Evolutionary conservation across 1,140 invertebrate genomes (phyloP).

Genomic region (Sitophilus oryzae): DNA sequence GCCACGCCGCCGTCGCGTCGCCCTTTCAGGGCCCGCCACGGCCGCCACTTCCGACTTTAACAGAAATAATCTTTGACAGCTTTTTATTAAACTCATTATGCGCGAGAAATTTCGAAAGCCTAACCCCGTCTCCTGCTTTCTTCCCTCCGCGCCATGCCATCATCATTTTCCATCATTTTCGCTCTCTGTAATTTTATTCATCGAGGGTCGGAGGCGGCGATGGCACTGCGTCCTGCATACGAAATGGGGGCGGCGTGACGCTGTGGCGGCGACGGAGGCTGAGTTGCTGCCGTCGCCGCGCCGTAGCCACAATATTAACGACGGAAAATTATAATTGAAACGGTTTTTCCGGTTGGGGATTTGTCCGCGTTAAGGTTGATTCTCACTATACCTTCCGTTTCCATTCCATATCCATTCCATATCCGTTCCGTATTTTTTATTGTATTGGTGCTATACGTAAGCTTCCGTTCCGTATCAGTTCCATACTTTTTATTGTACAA

Average conservation of each 20-base stretch:
- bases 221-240: not conserved
- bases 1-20: not conserved
- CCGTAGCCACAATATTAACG: not conserved
- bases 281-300: too few relatives aligned
- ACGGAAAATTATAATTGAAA: not conserved
- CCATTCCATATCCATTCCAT: not conserved
- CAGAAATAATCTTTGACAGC: not conserved
- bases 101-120: not conserved
- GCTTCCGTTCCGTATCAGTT: too few relatives aligned
- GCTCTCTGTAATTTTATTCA: not conserved
- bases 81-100: not conserved
- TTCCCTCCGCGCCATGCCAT: too few relatives aligned
- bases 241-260: not conserved
- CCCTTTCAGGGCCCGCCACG: too few relatives aligned
- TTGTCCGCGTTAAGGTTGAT: not conserved
- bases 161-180: too few relatives aligned
- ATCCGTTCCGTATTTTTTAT: too few relatives aligned
- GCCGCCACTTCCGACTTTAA: too few relatives aligned
- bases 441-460: too few relatives aligned
- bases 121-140: too few relatives aligned
- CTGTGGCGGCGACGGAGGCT: not conserved
- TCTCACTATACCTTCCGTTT: too few relatives aligned
- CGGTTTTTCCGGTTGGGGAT: not conserved
- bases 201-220: not conserved
- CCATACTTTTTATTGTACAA: too few relatives aligned